Evolutionary conservation across 1,140 invertebrate species (phyloP).

Genomic region (Oedothorax gibbosus): DNA sequence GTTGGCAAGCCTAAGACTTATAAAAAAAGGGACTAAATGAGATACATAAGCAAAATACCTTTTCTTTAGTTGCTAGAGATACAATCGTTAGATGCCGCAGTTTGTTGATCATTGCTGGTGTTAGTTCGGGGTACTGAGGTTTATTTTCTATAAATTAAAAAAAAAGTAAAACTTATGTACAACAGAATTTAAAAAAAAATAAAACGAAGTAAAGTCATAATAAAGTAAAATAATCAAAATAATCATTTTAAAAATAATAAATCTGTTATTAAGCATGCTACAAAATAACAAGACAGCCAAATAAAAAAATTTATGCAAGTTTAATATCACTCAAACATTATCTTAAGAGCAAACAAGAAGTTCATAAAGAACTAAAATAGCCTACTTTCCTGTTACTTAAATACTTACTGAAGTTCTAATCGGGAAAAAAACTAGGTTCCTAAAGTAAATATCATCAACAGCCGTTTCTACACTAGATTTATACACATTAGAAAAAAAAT

Average conservation of each 20-base stretch:
- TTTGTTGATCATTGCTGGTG: conserved; percentile 85
- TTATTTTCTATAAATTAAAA: conserved; percentile 73
- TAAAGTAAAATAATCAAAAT: too few species aligned
- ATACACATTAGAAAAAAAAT: too few species aligned
- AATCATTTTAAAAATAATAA: background rate
- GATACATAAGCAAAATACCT: conserved; percentile 69
- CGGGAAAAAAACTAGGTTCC: too few species aligned
- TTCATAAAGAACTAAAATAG: too few species aligned
- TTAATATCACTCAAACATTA: too few species aligned
- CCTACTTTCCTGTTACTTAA: too few species aligned
- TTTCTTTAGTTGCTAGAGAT: conserved; percentile 90
- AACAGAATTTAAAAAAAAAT: background rate
- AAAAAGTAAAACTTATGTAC: conserved; percentile 1
- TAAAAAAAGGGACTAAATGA: background rate
- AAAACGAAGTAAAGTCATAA: background rate
- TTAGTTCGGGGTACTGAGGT: conserved; percentile 81
- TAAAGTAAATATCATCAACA: too few species aligned
- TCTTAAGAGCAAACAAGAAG: background rate
- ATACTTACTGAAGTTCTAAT: too few species aligned
- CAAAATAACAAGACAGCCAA: too few species aligned
- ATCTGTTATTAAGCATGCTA: background rate
- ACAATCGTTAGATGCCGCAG: conserved; percentile 94
- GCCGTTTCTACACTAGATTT: too few species aligned
- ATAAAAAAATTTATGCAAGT: too few species aligned
- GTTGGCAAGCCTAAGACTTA: too few species aligned